Percentiles rank a stretch among this genome's conserved stretches.
phyloP scores from a whole-genome alignment of 2,888 invertebrate species.

The Pandemis cinnamomeana region DNA sequence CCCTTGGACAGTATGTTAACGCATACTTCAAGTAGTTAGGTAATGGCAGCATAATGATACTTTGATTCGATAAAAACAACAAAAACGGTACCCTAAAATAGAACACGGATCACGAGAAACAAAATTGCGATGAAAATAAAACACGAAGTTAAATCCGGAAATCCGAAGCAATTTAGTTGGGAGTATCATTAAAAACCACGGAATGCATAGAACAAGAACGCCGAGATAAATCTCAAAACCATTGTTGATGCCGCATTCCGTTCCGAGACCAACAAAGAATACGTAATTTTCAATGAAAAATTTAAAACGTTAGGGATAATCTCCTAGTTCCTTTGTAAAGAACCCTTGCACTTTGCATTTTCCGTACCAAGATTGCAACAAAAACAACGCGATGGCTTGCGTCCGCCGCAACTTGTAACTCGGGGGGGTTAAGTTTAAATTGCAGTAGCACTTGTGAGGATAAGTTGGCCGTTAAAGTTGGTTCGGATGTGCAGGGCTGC shows the following conservation, averaged over 20 bases:
- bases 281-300: slow-evolving; percentile 53
- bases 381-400: slow-evolving; percentile 51
- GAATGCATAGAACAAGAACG: not conserved
- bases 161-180: not conserved
- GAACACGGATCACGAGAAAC: not conserved
- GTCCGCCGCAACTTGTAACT: slow-evolving; percentile 50
- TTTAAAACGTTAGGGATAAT: slow-evolving; percentile 61
- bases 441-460: slow-evolving; percentile 51
- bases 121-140: not conserved
- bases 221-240: slow-evolving; percentile 2
- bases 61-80: too few relatives aligned
- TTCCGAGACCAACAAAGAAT: slow-evolving; percentile 41
- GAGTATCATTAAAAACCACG: not conserved
- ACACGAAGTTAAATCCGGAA: not conserved
- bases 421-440: slow-evolving; percentile 63
- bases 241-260: slow-evolving; percentile 10
- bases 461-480: slow-evolving; percentile 53
- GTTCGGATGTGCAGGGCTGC: slow-evolving; percentile 40
- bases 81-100: not conserved
- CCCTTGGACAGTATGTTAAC: too few relatives aligned
- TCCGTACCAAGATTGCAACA: slow-evolving; percentile 61
- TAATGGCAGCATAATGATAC: too few relatives aligned
- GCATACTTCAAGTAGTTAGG: too few relatives aligned
- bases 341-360: slow-evolving; percentile 73
- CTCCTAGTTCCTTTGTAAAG: slow-evolving; percentile 61